Evolutionary conservation across 2,888 invertebrate genomes (phyloP), one percentile per base, ranked within the genome.

Genomic region (Notodonta dromedarius): DNA sequence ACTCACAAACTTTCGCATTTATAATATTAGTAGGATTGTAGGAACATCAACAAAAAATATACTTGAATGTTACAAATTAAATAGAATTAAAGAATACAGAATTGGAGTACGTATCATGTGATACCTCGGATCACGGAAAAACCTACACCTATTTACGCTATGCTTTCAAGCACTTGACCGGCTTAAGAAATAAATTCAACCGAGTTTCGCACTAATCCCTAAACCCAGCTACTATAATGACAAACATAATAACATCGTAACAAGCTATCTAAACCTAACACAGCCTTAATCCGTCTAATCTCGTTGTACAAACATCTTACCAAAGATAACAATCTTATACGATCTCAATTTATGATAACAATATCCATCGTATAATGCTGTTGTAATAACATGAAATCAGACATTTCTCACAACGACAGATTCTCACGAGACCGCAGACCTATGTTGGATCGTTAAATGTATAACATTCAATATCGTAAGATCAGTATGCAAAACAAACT

Each of bases 371-470:
- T 55, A 61, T 4, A 12, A 42, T 56, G 56, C 58, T 56, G 63
- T 67, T 71, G 61, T 66, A 67, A 69, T 67, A 82, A 71, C 67
- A 71, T 56, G 65, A 62, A 79, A 77, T 78, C 74, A 67, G 81
- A 76, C 79, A 78, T 61, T 70, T 65, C 48, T 12, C 53, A 57
- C 48, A 59, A 83, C 74, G 83, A 71, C 83, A 83, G 80, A 84
- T 89, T 91, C 91, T 86, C 91, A 90, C 90, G 90, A 86, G 84
- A 85, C 85, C 87, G 83, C 81, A 74, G 79, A 85, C 86, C 83
- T 82, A 76, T 78, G 80, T 78, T 66, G 13, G 46, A 62, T 59
- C 60, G 44, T 73, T 66, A 77, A 67, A 76, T 71, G 71, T 70
- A 71, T 65, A 76, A 82, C 78, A 78, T 79, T 80, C 76, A 80